These are phyloP conservation scores for Mustela nigripes DNA, from an alignment of 2,113 vertebrate genomes.

Conservation along the genomic window DNA sequence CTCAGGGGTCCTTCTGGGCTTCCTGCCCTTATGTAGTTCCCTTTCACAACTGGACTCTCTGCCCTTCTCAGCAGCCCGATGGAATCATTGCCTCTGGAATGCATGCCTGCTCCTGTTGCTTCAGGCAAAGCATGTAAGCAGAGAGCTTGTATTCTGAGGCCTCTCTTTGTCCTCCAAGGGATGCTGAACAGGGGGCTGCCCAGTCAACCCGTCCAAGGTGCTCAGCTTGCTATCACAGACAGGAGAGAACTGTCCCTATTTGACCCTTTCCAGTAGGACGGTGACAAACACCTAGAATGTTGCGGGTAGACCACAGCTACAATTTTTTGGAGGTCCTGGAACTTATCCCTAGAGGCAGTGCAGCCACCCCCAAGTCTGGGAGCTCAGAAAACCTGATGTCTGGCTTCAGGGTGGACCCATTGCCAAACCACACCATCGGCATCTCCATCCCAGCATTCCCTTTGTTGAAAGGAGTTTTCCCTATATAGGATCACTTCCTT, in stretches of 20 bases:
- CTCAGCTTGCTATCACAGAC: background rate
- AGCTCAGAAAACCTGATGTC: background rate
- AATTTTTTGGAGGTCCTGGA: background rate
- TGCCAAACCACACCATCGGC: background rate
- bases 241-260: background rate
- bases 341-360: background rate
- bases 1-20: background rate
- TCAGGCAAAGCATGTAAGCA: background rate
- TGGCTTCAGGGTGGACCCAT: background rate
- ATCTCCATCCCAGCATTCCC: background rate
- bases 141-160: background rate
- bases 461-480: background rate
- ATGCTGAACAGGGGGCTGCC: background rate
- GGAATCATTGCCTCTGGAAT: background rate
- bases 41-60: background rate
- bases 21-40: too few relatives aligned
- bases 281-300: background rate
- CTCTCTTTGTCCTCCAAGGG: background rate
- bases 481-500: too few relatives aligned
- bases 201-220: background rate
- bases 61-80: too few relatives aligned
- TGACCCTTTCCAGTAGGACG: background rate
- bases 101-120: background rate
- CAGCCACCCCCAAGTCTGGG: background rate
- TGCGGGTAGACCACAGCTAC: background rate